phyloP scores from a whole-genome alignment of 1,140 invertebrate genomes.

The Calliopsis andreniformis region DNA sequence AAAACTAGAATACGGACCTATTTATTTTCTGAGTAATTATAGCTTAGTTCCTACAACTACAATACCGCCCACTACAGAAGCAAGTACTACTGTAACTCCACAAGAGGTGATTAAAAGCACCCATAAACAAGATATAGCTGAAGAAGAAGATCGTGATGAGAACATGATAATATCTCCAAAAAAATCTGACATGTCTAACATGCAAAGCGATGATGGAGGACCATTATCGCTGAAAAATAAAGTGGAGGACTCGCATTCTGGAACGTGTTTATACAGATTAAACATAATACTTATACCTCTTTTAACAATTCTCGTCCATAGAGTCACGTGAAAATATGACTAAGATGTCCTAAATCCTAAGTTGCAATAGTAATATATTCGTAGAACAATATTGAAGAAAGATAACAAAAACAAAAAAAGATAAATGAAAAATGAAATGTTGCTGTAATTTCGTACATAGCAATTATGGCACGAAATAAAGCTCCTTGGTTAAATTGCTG shows the following conservation, averaged over 20 bases:
- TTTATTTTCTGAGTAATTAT: slow-evolving; percentile 88
- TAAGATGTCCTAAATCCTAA: slow-evolving; percentile 53
- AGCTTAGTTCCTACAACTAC: slow-evolving; percentile 89
- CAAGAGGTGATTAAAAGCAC: slow-evolving; percentile 17
- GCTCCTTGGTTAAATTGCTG: slow-evolving; percentile 53
- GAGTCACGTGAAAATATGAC: slow-evolving; percentile 73
- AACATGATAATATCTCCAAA: slow-evolving; percentile 72
- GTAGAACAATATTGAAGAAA: slow-evolving; percentile 59
- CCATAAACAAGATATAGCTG: background rate
- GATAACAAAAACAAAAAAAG: slow-evolving; percentile 46
- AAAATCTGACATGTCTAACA: slow-evolving; percentile 66
- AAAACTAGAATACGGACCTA: slow-evolving; percentile 85
- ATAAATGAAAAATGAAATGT: slow-evolving; percentile 53
- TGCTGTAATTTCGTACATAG: slow-evolving; percentile 71
- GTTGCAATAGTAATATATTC: slow-evolving; percentile 70
- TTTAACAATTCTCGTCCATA: slow-evolving; percentile 56
- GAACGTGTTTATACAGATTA: slow-evolving; percentile 51
- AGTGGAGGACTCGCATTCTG: slow-evolving; percentile 53
- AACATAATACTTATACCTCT: slow-evolving; percentile 29
- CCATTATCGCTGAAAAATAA: slow-evolving; percentile 76
- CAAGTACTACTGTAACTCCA: slow-evolving; percentile 83
- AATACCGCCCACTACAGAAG: slow-evolving; percentile 87
- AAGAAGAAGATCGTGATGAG: slow-evolving; percentile 64
- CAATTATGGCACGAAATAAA: slow-evolving; percentile 49
- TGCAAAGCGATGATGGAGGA: slow-evolving; percentile 73